Evolutionary conservation across 1,140 invertebrate species (phyloP).

Genomic region (Drosophila trapezifrons): DNA sequence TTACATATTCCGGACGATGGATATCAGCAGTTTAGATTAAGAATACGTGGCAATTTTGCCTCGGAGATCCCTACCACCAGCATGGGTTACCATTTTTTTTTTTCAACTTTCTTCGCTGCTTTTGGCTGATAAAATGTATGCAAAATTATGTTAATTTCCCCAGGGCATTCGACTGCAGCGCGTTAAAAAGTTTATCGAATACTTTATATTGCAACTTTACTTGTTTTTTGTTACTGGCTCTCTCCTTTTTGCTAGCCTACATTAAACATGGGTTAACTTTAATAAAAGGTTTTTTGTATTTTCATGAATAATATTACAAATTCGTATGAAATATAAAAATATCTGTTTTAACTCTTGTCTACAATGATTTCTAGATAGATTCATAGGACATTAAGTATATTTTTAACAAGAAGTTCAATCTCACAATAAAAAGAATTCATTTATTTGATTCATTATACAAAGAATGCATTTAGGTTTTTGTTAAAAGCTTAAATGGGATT

Average conservation of each 20-base stretch:
- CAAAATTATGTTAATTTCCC: constrained; percentile 77
- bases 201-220: constrained; percentile 59
- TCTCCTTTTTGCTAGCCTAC: background rate
- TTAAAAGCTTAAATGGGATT: background rate
- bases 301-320: background rate
- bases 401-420: background rate
- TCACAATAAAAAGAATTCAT: no score
- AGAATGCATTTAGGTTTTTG: background rate
- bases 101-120: constrained; percentile 33
- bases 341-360: no score
- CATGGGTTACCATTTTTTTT: constrained; percentile 50
- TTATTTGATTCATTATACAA: no score
- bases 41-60: constrained; percentile 45
- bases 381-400: background rate
- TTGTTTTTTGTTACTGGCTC: constrained; percentile 3
- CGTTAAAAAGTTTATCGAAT: constrained; percentile 58
- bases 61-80: background rate
- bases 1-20: constrained; percentile 77
- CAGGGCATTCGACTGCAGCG: constrained; percentile 66
- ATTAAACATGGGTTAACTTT: background rate
- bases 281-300: constrained; percentile 7
- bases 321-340: background rate
- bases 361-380: no score
- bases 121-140: constrained; percentile 67
- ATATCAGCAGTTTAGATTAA: constrained; percentile 73